Conservation (phyloP, 2,797 vertebrate species). For the Petrocephalus sullivani region DNA sequence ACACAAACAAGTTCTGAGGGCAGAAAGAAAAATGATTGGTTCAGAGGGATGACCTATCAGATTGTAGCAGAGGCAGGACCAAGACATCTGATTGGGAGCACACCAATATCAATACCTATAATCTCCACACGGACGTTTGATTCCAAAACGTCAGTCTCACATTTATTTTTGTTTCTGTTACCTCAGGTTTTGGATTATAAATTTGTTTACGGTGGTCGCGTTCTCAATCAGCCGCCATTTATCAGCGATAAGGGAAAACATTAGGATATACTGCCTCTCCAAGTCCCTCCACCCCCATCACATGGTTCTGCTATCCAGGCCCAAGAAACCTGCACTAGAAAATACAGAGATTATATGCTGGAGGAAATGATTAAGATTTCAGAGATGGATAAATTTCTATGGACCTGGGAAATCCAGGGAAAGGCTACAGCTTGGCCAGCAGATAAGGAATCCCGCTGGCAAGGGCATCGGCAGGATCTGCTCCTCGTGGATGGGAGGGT, state of each 20-base stretch:
- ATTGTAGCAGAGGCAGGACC: too few species aligned
- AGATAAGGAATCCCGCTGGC: not conserved
- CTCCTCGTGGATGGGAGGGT: not conserved
- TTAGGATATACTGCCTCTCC: not conserved
- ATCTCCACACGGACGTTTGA: not conserved
- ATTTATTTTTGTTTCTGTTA: not conserved
- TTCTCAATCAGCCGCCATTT: not conserved
- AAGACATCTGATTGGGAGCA: not conserved
- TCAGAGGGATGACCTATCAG: too few species aligned
- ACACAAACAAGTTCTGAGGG: too few species aligned
- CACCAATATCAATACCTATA: not conserved
- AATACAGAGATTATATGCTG: not conserved
- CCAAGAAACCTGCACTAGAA: not conserved
- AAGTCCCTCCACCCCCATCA: not conserved
- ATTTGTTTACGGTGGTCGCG: not conserved
- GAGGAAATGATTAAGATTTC: conserved; percentile 1
- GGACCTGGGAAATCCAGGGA: not conserved
- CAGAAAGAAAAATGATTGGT: too few species aligned
- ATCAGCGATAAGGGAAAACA: not conserved
- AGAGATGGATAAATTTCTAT: not conserved
- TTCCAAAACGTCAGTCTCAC: not conserved
- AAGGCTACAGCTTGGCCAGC: not conserved
- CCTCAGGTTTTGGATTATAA: not conserved
- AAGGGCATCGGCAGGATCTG: not conserved
- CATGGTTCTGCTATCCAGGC: not conserved